Evolutionary conservation across 2,113 vertebrate species (phyloP).

Genomic region (Dolichotis patagonum): DNA sequence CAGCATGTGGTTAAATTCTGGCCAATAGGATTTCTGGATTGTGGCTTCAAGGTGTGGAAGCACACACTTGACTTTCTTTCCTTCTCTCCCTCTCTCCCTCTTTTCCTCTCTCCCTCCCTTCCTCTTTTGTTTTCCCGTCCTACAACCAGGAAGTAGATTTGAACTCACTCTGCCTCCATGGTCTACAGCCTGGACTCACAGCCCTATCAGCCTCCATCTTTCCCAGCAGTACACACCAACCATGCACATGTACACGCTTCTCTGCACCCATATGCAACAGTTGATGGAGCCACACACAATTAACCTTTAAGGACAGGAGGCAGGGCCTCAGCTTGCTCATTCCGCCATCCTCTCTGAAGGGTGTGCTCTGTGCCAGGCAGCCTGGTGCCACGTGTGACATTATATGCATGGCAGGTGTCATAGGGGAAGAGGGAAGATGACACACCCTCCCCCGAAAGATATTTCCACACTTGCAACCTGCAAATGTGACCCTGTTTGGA

Average conservation of each 20-base stretch:
- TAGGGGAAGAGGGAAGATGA: not conserved
- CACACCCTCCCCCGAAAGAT: not conserved
- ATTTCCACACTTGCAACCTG: not conserved
- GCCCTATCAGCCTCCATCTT: not conserved
- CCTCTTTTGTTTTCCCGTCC: not conserved
- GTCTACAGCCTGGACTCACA: not conserved
- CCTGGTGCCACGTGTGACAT: not conserved
- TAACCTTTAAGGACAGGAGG: not conserved
- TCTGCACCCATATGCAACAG: not conserved
- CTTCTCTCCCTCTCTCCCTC: not conserved
- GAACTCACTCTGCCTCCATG: not conserved
- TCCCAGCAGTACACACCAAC: not conserved
- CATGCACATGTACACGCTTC: too few relatives aligned
- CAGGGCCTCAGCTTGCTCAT: not conserved
- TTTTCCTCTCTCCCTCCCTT: not conserved
- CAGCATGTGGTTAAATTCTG: not conserved
- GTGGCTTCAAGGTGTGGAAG: not conserved
- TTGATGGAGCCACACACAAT: accelerated
- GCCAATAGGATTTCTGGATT: not conserved
- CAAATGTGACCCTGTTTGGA: not conserved
- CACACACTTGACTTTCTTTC: too few relatives aligned
- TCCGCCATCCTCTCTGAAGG: not conserved
- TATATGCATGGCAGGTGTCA: not conserved
- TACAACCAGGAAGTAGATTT: not conserved
- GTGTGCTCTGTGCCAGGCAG: not conserved